phyloP scores from a whole-genome alignment of 35 echinoderm and acorn worm genomes.

The Patiria miniata region DNA sequence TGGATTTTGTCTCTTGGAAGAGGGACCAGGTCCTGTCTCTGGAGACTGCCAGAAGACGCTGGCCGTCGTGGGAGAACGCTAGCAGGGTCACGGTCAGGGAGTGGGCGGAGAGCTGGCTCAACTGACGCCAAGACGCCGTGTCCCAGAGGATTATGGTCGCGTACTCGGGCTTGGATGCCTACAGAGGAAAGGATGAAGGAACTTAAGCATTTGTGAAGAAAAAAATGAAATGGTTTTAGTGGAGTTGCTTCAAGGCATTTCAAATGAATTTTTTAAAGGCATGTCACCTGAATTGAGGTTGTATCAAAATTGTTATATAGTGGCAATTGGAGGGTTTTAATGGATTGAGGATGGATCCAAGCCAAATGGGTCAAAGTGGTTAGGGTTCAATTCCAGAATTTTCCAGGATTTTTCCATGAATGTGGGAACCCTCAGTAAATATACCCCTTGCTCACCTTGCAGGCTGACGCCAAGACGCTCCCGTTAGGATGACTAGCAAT shows the following conservation, averaged over 20 bases:
- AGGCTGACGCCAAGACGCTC: constrained; percentile 78
- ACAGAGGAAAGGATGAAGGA: not conserved
- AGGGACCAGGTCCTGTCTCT: constrained; percentile 96
- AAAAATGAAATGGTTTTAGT: too few relatives aligned
- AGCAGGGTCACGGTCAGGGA: constrained; percentile 90
- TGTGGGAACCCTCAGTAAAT: too few relatives aligned
- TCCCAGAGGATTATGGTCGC: constrained; percentile 94
- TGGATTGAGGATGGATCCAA: too few relatives aligned
- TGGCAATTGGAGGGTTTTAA: too few relatives aligned
- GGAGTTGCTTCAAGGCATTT: too few relatives aligned
- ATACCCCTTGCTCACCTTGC: constrained; percentile 67
- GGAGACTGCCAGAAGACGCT: constrained; percentile 76
- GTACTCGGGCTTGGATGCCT: constrained; percentile 87
- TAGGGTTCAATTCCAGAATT: too few relatives aligned
- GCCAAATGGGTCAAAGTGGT: too few relatives aligned
- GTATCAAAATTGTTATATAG: too few relatives aligned
- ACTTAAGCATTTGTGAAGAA: too few relatives aligned
- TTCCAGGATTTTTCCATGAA: too few relatives aligned
- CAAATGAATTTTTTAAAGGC: too few relatives aligned
- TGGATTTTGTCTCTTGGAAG: constrained; percentile 53
- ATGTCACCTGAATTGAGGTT: too few relatives aligned
- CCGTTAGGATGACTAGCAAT: constrained; percentile 85
- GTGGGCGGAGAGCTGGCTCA: constrained; percentile 63
- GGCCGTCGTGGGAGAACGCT: constrained; percentile 82
- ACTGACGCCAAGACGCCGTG: constrained; percentile 78